phyloP scores from a whole-genome alignment of 1,140 invertebrate genomes.

The Phymorhynchus buccinoides region DNA sequence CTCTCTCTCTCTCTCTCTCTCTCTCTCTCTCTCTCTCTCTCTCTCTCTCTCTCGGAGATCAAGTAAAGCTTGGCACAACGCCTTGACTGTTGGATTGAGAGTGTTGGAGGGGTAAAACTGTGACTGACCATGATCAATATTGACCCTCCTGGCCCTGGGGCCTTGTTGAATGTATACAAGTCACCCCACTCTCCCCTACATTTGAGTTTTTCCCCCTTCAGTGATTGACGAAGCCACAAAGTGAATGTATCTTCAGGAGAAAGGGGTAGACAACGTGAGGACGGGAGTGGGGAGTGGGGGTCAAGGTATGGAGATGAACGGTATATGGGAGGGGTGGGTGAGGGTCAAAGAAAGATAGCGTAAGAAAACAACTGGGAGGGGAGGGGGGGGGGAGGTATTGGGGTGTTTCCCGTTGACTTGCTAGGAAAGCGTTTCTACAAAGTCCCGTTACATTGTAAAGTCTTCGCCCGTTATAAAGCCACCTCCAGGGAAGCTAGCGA shows the following conservation, averaged over 20 bases:
- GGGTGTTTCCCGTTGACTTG: too few relatives aligned
- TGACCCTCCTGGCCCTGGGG: background rate
- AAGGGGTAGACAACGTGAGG: too few relatives aligned
- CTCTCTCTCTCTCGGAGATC: background rate
- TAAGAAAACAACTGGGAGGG: slow-evolving; percentile 1
- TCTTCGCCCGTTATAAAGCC: too few relatives aligned
- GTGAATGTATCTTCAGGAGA: too few relatives aligned
- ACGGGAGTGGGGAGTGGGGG: background rate
- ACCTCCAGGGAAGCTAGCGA: too few relatives aligned
- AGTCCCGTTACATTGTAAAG: too few relatives aligned
- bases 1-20: background rate
- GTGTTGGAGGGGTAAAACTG: background rate
- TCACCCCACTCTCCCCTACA: too few relatives aligned
- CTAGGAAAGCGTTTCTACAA: too few relatives aligned
- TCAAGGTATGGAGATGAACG: background rate
- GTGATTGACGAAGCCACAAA: too few relatives aligned
- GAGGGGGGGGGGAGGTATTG: too few relatives aligned
- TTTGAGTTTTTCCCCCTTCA: too few relatives aligned
- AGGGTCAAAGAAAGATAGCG: background rate
- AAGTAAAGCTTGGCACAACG: background rate
- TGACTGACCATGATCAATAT: background rate
- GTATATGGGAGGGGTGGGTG: background rate
- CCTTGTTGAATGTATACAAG: background rate
- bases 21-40: background rate
- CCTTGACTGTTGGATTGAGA: background rate